Evolutionary conservation across 2,888 invertebrate species (phyloP), one percentile per base, ranked within the genome.

Genomic region (Drosophila monieri): DNA sequence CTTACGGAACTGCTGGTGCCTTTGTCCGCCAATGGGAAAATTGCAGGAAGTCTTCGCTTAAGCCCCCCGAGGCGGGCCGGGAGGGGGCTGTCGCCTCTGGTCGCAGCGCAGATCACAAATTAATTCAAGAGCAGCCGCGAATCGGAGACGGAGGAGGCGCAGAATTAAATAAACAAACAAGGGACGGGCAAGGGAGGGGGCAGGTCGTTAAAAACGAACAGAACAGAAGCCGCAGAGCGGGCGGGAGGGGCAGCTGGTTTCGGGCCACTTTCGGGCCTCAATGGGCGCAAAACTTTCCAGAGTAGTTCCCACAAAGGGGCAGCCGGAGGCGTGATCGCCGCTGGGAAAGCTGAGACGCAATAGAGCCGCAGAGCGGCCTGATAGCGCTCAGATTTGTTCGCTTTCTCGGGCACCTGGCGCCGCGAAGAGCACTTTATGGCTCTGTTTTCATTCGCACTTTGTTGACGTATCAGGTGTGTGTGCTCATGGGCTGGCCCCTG

Each of bases 1-100:
- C 18, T 18, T 18, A 18, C 18, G 18, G 30, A 23, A 23, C 30
- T 77, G 61, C 69, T 73, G 72, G 49, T 21, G 62, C 64, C 32
- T 27, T 41, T 39, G 69, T 62, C 64, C 72, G 57, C 72, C 83
- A 88, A 81, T 87, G 66, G 69, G 76, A 81, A 87, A 88, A 88
- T 88, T 87, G 77, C 86, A 87, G 87, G 85, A 87, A 86, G 84
- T 81, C 73, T 80, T 78, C 76, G 84, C 83, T 88, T 80, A 85
- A 76, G 71, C 71, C 58, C 58, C 62, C 74, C 71, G 65, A 73
- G 81, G 69, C 59, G 58, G 69, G 64, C 48, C 47, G 47, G 39
- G 43, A 25, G 37, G 9, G 37, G 9, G 57, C 35, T 76, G 73
- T 78, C 64, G 76, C 67, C 78, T 78, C 65, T 41, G 41, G 49